phyloP scores from a whole-genome alignment of 1,140 invertebrate genomes.

The Penaeus vannamei region DNA sequence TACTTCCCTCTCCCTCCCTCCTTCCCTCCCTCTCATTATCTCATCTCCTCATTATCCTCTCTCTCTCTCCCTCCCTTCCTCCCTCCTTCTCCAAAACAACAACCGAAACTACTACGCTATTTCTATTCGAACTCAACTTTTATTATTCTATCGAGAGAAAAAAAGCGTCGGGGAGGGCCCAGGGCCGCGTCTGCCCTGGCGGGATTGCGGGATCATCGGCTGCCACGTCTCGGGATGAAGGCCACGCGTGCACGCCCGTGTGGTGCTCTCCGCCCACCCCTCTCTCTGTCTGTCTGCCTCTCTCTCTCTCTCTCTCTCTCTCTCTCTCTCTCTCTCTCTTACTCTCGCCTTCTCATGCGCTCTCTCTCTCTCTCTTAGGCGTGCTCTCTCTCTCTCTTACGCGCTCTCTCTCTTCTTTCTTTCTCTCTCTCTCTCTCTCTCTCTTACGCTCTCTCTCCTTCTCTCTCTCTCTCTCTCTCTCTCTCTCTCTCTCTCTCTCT shows the following conservation, averaged over 20 bases:
- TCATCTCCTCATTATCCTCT: too few relatives aligned
- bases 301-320: background rate
- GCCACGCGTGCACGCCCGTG: too few relatives aligned
- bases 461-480: too few relatives aligned
- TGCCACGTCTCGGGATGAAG: too few relatives aligned
- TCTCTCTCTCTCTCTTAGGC: background rate
- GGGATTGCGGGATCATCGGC: too few relatives aligned
- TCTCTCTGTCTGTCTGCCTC: background rate
- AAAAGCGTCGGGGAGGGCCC: too few relatives aligned
- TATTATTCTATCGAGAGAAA: too few relatives aligned
- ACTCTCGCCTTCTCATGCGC: background rate
- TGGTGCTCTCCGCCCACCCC: background rate
- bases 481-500: background rate
- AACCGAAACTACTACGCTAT: too few relatives aligned
- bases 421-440: background rate
- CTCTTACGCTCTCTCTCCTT: background rate
- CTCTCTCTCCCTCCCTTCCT: constrained; percentile 10
- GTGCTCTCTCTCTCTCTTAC: background rate
- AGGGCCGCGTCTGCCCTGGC: too few relatives aligned
- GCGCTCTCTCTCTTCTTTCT: background rate
- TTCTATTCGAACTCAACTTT: too few relatives aligned
- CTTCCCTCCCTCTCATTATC: too few relatives aligned
- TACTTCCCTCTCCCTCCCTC: too few relatives aligned
- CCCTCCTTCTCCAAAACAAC: background rate
- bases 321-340: background rate